Percentiles rank a stretch among this genome's conserved stretches.
phyloP scores from a whole-genome alignment of 2,113 vertebrate species.

The Oreochromis spilurus region DNA sequence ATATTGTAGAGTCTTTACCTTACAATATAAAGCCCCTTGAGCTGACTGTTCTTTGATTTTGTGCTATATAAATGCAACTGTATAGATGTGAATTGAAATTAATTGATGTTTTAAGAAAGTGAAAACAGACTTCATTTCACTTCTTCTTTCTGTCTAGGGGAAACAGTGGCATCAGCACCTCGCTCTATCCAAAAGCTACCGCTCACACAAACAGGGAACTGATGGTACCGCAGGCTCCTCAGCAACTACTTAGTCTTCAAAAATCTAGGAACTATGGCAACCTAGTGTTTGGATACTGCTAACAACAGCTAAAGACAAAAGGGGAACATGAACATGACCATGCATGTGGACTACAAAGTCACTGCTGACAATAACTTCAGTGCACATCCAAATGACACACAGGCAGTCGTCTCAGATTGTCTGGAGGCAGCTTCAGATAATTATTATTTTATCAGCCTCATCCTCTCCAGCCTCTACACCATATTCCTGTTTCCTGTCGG shows the following conservation, averaged over 20 bases:
- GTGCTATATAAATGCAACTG: neutral
- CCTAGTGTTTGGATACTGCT: neutral
- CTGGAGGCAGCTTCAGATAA: conserved; percentile 46
- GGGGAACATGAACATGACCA: conserved; percentile 59
- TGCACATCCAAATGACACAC: conserved; percentile 51
- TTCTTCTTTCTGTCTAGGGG: neutral
- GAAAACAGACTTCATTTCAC: neutral
- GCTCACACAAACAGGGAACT: neutral
- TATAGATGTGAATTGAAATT: neutral
- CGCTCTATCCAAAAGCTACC: neutral
- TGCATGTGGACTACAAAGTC: neutral
- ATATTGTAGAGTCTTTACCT: neutral
- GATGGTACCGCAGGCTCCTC: neutral
- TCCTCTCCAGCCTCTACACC: conserved; percentile 84
- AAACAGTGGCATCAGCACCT: neutral
- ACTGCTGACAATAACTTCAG: conserved; percentile 57
- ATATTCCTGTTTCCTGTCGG: conserved; percentile 85
- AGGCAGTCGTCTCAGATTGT: conserved; percentile 23
- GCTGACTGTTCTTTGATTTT: neutral
- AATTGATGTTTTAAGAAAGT: neutral
- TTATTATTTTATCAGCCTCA: conserved; percentile 76
- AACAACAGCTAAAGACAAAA: neutral
- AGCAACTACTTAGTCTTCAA: neutral
- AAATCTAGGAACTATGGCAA: neutral
- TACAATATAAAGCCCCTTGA: neutral